Percentiles rank a stretch among this genome's conserved stretches.
These are phyloP conservation scores for Atherinosoma microstoma DNA, from an alignment of 2,797 vertebrate genomes.

Conservation along the genomic window DNA sequence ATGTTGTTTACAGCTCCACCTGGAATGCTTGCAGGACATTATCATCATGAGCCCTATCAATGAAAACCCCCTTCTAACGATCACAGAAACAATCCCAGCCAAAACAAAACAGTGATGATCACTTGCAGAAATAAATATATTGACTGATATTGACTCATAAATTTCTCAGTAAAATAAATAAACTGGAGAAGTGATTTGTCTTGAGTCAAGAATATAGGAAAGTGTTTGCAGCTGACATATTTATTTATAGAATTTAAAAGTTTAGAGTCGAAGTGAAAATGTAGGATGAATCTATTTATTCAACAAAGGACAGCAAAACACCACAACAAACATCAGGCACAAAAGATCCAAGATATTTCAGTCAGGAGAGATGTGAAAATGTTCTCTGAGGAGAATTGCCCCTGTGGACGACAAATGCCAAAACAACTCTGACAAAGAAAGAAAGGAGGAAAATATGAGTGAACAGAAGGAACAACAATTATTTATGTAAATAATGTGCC, in stretches of 20 bases:
- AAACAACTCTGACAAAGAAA: constrained; percentile 84
- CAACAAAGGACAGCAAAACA: constrained; percentile 82
- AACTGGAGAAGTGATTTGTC: constrained; percentile 42
- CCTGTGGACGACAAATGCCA: constrained; percentile 82
- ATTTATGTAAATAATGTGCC: constrained; percentile 99
- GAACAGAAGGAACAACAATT: constrained; percentile 99
- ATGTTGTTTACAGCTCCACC: constrained; percentile 45
- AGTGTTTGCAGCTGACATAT: constrained; percentile 64
- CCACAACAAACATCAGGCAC: constrained; percentile 79
- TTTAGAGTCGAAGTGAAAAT: constrained; percentile 65
- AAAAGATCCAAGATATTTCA: constrained; percentile 76
- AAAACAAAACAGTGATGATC: constrained; percentile 48
- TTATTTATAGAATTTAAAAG: constrained; percentile 71
- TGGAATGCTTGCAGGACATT: constrained; percentile 39
- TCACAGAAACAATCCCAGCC: constrained; percentile 30
- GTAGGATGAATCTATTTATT: constrained; percentile 82
- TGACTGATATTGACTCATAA: constrained; percentile 34
- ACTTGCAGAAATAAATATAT: constrained; percentile 33
- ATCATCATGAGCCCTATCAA: constrained; percentile 19
- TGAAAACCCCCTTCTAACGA: constrained; percentile 7
- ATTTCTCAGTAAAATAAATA: constrained; percentile 36
- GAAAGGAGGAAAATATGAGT: constrained; percentile 83
- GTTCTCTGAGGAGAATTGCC: constrained; percentile 81
- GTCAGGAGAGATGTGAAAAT: constrained; percentile 75
- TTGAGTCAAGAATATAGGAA: constrained; percentile 66